Evolutionary conservation across 2,113 vertebrate species (phyloP).

Genomic region (Xenopus borealis): DNA sequence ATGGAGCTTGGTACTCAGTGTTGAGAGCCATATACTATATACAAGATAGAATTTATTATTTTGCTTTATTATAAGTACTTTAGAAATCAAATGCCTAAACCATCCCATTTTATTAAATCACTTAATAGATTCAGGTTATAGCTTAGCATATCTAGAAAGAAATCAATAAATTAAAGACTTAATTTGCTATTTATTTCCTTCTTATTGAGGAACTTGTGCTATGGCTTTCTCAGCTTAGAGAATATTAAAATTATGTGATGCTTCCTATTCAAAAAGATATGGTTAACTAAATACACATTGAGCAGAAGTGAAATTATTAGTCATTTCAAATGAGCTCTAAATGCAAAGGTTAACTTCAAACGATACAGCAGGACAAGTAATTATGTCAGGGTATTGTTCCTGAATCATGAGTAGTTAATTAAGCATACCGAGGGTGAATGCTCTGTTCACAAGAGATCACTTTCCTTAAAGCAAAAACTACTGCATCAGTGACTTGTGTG

Average conservation of each 20-base stretch:
- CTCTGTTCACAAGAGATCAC: constrained; percentile 29
- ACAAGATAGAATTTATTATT: no score
- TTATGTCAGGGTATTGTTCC: constrained; percentile 64
- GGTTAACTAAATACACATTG: constrained; percentile 54
- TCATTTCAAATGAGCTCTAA: constrained; percentile 64
- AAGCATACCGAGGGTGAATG: constrained; percentile 54
- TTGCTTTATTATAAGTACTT: no score
- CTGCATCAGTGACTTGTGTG: background rate
- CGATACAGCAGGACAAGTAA: constrained; percentile 60
- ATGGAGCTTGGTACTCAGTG: no score
- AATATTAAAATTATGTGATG: constrained; percentile 43
- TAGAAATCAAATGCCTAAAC: no score
- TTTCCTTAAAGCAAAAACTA: constrained; percentile 19
- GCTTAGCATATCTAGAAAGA: no score
- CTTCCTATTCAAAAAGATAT: constrained; percentile 43
- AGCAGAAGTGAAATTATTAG: constrained; percentile 62
- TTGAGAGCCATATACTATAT: no score
- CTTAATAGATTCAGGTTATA: no score
- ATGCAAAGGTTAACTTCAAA: constrained; percentile 62
- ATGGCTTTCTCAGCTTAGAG: background rate
- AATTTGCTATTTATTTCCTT: no score
- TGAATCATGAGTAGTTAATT: constrained; percentile 62
- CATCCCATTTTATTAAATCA: no score
- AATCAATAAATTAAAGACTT: no score
- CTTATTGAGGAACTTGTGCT: no score